phyloP scores from a whole-genome alignment of 1,140 invertebrate genomes.

The Orius laevigatus region DNA sequence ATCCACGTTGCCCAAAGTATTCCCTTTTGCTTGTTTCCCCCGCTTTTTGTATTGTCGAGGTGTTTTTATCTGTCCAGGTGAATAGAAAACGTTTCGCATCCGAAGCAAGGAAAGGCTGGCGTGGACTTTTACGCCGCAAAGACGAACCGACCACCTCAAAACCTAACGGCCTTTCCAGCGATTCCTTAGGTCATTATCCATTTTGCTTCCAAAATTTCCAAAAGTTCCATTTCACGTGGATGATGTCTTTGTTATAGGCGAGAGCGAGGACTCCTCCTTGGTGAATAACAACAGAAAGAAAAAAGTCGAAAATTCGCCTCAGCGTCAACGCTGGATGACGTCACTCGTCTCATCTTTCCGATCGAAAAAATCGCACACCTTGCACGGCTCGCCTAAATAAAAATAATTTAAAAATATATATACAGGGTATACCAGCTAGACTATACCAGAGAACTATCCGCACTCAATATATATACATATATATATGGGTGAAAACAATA shows the following conservation, averaged over 20 bases:
- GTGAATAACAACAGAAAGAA: conserved; percentile 15
- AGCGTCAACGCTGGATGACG: conserved; percentile 12
- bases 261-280: conserved; percentile 9
- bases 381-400: conserved; percentile 5
- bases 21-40: neutral
- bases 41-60: neutral
- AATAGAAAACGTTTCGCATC: conserved; percentile 13
- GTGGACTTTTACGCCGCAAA: conserved; percentile 9
- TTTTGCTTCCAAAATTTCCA: neutral
- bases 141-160: conserved; percentile 9
- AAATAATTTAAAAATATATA: too few relatives aligned
- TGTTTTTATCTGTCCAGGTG: conserved; percentile 4
- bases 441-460: too few relatives aligned
- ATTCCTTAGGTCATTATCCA: conserved; percentile 10
- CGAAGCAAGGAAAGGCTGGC: conserved; percentile 14
- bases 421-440: too few relatives aligned
- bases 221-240: neutral
- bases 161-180: conserved; percentile 10
- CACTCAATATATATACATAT: too few relatives aligned
- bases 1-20: conserved; percentile 12
- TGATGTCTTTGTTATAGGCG: conserved; percentile 3
- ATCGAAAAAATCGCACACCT: conserved; percentile 9
- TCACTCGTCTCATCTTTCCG: conserved; percentile 14
- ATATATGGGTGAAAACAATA: too few relatives aligned
- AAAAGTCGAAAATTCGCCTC: conserved; percentile 8